Conservation (phyloP, 2,113 vertebrate genomes). For the Pseudois nayaur region DNA sequence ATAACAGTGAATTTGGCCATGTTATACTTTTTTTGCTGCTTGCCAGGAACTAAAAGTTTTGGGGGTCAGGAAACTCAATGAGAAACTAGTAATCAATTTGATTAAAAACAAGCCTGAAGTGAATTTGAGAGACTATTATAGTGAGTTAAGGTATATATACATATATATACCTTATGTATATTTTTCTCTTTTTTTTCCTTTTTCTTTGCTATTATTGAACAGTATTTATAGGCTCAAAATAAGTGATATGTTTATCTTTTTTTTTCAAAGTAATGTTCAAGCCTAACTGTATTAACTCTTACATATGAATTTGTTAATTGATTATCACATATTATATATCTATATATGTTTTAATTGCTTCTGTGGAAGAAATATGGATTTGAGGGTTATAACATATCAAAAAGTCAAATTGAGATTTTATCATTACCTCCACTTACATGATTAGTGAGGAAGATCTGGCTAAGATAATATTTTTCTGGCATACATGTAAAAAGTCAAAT, state of each 20-base stretch:
- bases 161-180: not conserved
- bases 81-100: not conserved
- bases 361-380: not conserved
- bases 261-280: slow-evolving; percentile 5
- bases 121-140: slow-evolving; percentile 30
- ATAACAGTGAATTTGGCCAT: not conserved
- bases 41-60: not conserved
- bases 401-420: slow-evolving; percentile 18
- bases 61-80: not conserved
- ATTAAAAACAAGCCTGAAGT: slow-evolving; percentile 3
- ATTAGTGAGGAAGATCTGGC: not conserved
- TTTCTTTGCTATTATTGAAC: not conserved
- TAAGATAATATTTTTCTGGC: slow-evolving; percentile 9
- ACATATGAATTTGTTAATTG: not conserved
- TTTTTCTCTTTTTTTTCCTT: not conserved
- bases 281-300: not conserved
- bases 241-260: not conserved
- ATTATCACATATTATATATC: not conserved
- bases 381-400: slow-evolving; percentile 14
- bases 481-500: not conserved
- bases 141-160: not conserved
- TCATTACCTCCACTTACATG: slow-evolving; percentile 1
- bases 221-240: not conserved
- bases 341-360: not conserved
- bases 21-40: slow-evolving; percentile 15